Base-by-base conservation (phyloP, 2,888 invertebrate species). In the Drosophila nigritarsus region DNA sequence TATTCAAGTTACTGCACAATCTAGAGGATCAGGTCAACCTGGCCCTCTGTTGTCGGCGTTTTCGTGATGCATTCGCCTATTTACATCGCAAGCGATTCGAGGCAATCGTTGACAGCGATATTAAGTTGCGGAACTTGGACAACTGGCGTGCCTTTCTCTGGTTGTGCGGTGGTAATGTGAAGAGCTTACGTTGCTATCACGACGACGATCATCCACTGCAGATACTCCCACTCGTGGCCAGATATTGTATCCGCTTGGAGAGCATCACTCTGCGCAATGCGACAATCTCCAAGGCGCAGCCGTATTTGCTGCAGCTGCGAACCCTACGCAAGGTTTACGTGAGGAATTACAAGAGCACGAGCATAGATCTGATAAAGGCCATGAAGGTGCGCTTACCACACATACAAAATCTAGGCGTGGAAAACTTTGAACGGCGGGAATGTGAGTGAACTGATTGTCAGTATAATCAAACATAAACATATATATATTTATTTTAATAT, bases 191-290 rank as follows among this genome's bases (percentile, higher is more conserved):
- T 2, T 87, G 83, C 45, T 71, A 80, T 20, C 83, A 75, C 6
- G 85, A 85, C 29, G 85, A 85, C 9, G 85, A 85, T 20, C 85
- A 85, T 61, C 85, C 85, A 0, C 24, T 85, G 50, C 85, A 85
- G 34, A 27, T 85, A 32, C 50, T 85, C 32, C 80, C 85, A 0
- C 38, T 85, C 6, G 77, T 85, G 8, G 71, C 75, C 38, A 77
- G 61, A 32, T 85, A 66, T 24, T 85, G 85, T 40, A 66, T 55
- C 30, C 75, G 75, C 11, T 36, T 85, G 40, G 85, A 85, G 38
- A 78, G 71, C 24, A 72, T 85, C 6, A 78, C 83, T 2, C 65
- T 85, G 20, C 73, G 76, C 2, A 87, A 85, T 36, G 85, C 72
- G 3, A 87, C 85, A 7, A 69, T 87, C 8, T 54, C 70, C 20